Base-by-base conservation (phyloP, 2,113 vertebrate species). In the Mungos mungo region DNA sequence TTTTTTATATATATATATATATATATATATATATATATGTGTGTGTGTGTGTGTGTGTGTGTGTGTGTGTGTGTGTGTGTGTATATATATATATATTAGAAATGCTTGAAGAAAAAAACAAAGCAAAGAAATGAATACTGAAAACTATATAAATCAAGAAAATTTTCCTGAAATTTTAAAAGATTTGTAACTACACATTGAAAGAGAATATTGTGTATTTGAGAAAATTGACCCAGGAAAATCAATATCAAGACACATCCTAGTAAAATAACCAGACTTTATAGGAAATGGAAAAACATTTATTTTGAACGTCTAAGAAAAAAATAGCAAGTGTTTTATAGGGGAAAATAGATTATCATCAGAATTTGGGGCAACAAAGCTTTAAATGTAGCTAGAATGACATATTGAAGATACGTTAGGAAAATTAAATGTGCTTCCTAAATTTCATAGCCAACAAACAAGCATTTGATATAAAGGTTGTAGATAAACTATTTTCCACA, bases 161-260 rank as follows among this genome's bases (percentile, higher is more conserved):
- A 50, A 57, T 60, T 60, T 93, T 86, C 35, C n/a, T 81, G 14
- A 85, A 95, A 90, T 72, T 76, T 33, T 68, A 88, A 87, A 88
- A 54, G 1, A 89, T 33, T 68, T 69, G 15, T 57, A 89, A 81
- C 52, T 72, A 12, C 57, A 57, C 12, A 79, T 52, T 84, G 19
- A 69, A 84, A 91, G 38, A 52, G 0, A 84, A 54, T 25, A 38
- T 10, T 31, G 57, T 72, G 6, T 15, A 47, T 33, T 52, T 88
- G 41, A 57, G 35, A 85, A 77, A 72, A 52, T 2, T 81, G 82
- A 88, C 65, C 8, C 11, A 65, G 12, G 63, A 72, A 4, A 88
- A 38, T 10, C 29, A 81, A 52, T 41, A 63, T 7, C 7, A 63
- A 63, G 14, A 72, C 47, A n/a, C 65, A 11, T 72, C 71, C 52